phyloP scores from a whole-genome alignment of 2,113 vertebrate species.

The Psettodes erumei region DNA sequence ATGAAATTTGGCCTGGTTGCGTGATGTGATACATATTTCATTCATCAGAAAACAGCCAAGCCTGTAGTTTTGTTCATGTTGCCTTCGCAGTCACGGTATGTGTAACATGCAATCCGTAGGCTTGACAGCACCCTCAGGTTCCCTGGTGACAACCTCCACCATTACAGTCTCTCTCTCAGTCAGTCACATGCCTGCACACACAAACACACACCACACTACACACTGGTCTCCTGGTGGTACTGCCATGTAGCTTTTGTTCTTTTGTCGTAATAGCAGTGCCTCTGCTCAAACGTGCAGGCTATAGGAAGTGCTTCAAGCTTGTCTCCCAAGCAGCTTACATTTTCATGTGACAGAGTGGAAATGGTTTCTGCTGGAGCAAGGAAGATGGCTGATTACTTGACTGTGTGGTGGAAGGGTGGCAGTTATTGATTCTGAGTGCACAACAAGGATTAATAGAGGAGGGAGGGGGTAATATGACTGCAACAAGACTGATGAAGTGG shows the following conservation, averaged over 20 bases:
- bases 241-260: conserved; percentile 21
- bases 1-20: not conserved
- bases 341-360: conserved; percentile 60
- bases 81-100: not conserved
- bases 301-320: conserved; percentile 28
- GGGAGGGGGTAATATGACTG: conserved; percentile 13
- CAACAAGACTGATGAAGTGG: conserved; percentile 11
- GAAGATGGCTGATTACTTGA: conserved; percentile 48
- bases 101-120: conserved; percentile 2
- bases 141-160: conserved; percentile 1
- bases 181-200: not conserved
- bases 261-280: conserved; percentile 19
- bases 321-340: conserved; percentile 31
- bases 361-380: conserved; percentile 46
- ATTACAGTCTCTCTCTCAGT: not conserved
- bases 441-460: conserved; percentile 31
- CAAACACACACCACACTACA: not conserved
- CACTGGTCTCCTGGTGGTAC: conserved; percentile 1
- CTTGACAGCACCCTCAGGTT: conserved; percentile 22
- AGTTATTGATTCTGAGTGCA: conserved; percentile 61
- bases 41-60: not conserved
- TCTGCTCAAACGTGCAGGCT: conserved; percentile 21
- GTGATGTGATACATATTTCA: conserved; percentile 24
- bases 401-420: conserved; percentile 54
- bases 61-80: not conserved